Conservation (phyloP, 2,888 invertebrate genomes). For the Lithodes maja region DNA sequence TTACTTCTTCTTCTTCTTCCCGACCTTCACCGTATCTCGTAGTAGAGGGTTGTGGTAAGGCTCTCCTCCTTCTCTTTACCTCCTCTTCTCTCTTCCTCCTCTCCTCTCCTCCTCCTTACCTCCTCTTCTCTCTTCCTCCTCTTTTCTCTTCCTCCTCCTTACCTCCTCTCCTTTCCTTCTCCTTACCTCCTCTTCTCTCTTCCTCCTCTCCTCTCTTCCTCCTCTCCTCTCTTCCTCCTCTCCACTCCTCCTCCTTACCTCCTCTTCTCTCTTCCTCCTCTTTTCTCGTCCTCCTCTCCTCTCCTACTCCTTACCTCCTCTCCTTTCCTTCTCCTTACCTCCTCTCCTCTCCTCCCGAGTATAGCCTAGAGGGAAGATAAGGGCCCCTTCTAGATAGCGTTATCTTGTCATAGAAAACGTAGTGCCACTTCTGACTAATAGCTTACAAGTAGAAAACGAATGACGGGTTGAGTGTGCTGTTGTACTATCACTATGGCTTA, state of each 20-base stretch:
- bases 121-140: conserved; percentile 6
- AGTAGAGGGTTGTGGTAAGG: too few relatives aligned
- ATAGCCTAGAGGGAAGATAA: conserved; percentile 7
- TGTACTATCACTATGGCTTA: too few relatives aligned
- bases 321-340: not conserved
- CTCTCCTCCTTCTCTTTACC: too few relatives aligned
- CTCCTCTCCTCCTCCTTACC: not conserved
- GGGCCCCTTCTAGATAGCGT: conserved; percentile 30
- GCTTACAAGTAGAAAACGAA: conserved; percentile 48
- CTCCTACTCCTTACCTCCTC: not conserved
- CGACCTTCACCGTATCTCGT: too few relatives aligned
- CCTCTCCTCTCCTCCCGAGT: not conserved
- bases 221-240: not conserved
- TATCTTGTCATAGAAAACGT: conserved; percentile 51
- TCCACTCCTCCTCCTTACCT: not conserved
- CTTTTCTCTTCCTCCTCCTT: not conserved
- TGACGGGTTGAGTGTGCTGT: conserved; percentile 19
- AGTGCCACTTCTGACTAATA: conserved; percentile 50
- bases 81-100: too few relatives aligned
- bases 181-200: not conserved
- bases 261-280: not conserved
- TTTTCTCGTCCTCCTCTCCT: not conserved
- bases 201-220: too few relatives aligned
- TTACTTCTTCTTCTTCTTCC: too few relatives aligned
- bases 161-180: not conserved